Percentiles rank a stretch among this genome's conserved stretches.
These are phyloP conservation scores for Lumbricus terrestris DNA, from an alignment of 2,888 invertebrate genomes.

Conservation along the genomic window DNA sequence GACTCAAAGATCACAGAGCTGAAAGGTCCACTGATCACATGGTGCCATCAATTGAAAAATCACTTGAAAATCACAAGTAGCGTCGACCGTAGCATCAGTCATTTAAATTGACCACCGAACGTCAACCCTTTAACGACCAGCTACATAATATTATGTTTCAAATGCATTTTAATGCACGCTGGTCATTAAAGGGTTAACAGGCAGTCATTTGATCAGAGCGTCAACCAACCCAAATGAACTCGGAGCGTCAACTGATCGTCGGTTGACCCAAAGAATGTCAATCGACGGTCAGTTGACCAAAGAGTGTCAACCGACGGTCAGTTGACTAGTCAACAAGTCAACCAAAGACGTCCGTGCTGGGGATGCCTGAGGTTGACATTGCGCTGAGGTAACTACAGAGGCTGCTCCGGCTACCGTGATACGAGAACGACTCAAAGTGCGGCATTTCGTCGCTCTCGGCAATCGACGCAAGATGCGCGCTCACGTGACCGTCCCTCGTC, in stretches of 20 bases:
- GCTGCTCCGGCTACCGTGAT: constrained; percentile 57
- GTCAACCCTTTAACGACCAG: no score
- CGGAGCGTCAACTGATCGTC: neutral
- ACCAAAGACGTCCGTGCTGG: constrained; percentile 12
- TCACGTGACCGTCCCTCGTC: constrained; percentile 61
- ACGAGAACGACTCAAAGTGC: constrained; percentile 75
- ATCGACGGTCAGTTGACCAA: neutral
- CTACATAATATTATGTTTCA: no score
- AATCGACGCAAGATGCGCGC: constrained; percentile 63
- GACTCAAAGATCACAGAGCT: neutral
- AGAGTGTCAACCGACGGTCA: neutral
- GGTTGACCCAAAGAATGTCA: neutral
- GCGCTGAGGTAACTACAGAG: constrained; percentile 30
- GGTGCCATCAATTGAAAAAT: neutral
- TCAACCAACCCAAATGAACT: neutral
- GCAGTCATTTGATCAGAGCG: neutral
- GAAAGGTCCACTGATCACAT: neutral
- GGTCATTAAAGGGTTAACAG: no score
- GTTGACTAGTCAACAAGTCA: neutral
- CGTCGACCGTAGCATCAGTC: no score
- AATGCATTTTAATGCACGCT: no score
- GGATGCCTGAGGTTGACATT: constrained; percentile 16
- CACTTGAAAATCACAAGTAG: no score
- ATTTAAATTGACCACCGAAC: no score
- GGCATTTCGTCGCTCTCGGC: constrained; percentile 64